Percentiles rank a stretch among this genome's conserved stretches.
These are phyloP conservation scores for Stomatorhinus walkeri DNA, from an alignment of 2,797 vertebrate genomes.

Conservation along the genomic window DNA sequence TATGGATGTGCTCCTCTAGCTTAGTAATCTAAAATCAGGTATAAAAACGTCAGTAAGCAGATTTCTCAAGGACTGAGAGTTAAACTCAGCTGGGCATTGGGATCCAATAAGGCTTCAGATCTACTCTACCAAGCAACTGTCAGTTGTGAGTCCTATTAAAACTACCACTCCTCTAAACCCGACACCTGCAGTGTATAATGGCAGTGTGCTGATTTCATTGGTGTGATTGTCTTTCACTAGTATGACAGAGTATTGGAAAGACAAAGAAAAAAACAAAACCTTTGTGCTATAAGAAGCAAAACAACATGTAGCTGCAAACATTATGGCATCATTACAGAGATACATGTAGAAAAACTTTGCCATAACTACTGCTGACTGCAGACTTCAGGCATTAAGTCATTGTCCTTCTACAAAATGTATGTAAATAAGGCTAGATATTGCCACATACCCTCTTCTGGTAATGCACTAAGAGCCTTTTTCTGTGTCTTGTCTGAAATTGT, in stretches of 20 bases:
- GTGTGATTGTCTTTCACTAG: not conserved
- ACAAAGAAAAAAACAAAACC: not conserved
- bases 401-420: not conserved
- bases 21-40: conserved; percentile 60
- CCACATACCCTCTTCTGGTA: conserved; percentile 67
- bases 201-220: not conserved
- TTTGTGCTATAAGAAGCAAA: not conserved
- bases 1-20: conserved; percentile 65
- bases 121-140: not conserved
- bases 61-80: not conserved
- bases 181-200: not conserved
- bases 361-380: not conserved
- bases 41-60: not conserved
- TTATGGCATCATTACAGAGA: not conserved
- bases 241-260: not conserved
- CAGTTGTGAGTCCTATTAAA: not conserved
- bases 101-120: not conserved
- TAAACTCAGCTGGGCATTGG: not conserved
- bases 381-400: not conserved
- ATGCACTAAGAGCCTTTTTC: conserved; percentile 63
- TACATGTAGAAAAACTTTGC: not conserved
- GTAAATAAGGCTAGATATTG: not conserved
- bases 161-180: not conserved
- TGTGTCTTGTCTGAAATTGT: conserved; percentile 78
- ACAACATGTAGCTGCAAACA: not conserved